Conservation (phyloP, 1,140 invertebrate species). For the Trinorchestia longiramus region DNA sequence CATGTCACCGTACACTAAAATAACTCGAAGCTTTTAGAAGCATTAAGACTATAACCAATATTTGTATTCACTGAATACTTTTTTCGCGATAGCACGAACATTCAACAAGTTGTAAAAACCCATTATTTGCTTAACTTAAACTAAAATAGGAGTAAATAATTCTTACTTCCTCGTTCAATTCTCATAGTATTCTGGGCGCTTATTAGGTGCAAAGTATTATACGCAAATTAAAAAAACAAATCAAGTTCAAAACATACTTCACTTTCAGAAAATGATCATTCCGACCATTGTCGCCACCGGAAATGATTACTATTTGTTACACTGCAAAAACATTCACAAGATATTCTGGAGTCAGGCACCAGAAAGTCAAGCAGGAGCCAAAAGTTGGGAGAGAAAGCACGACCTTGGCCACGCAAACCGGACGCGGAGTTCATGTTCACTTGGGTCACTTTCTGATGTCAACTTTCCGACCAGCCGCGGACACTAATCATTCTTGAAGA, state of each 20-base stretch:
- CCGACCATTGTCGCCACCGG: too few relatives aligned
- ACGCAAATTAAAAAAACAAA: background rate
- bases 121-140: too few relatives aligned
- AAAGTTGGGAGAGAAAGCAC: background rate
- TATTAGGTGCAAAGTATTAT: background rate
- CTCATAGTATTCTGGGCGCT: background rate
- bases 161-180: background rate
- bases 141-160: background rate
- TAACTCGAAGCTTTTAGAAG: too few relatives aligned
- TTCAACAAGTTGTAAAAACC: too few relatives aligned
- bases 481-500: background rate
- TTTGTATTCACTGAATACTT: too few relatives aligned
- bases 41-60: too few relatives aligned
- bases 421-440: background rate
- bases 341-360: background rate
- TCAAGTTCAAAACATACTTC: background rate
- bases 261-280: background rate
- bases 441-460: background rate
- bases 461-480: background rate
- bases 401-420: background rate
- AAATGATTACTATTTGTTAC: background rate
- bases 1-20: too few relatives aligned
- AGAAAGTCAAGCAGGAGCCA: background rate
- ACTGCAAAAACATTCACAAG: background rate
- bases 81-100: too few relatives aligned